Conservation (phyloP, 2,888 invertebrate genomes). For the Steinernema hermaphroditum region DNA sequence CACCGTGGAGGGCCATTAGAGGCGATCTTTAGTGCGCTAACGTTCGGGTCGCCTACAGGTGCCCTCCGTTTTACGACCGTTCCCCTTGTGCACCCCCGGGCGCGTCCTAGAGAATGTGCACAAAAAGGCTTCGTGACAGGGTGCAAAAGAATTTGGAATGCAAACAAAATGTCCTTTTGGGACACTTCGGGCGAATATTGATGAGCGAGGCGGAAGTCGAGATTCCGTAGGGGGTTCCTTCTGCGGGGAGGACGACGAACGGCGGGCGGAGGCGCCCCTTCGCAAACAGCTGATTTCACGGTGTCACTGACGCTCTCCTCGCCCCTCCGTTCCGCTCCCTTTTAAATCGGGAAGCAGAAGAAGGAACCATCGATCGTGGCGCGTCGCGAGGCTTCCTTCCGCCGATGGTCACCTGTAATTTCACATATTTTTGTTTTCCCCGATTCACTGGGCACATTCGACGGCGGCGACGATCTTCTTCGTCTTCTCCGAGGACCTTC, state of each 20-base stretch:
- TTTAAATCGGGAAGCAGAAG: constrained; percentile 14
- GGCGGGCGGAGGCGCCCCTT: neutral
- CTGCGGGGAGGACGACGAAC: neutral
- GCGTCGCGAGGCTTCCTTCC: neutral
- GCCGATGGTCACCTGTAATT: constrained; percentile 15
- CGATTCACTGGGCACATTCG: too few relatives aligned
- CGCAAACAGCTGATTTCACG: constrained; percentile 20
- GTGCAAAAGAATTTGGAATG: neutral
- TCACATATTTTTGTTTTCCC: neutral
- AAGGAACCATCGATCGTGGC: neutral
- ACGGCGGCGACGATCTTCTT: too few relatives aligned
- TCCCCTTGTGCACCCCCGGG: neutral
- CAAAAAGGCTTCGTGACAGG: neutral
- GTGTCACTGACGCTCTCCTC: neutral
- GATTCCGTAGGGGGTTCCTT: neutral
- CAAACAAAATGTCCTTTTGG: constrained; percentile 21
- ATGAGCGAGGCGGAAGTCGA: neutral
- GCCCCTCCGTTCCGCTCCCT: neutral
- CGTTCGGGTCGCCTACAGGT: constrained; percentile 1
- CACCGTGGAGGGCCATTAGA: constrained; percentile 6
- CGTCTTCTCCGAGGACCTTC: too few relatives aligned
- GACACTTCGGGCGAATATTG: neutral
- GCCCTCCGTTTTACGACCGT: neutral
- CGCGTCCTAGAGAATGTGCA: too few relatives aligned
- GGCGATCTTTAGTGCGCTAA: constrained; percentile 14